These are phyloP conservation scores for Hypothenemus hampei DNA, from an alignment of 1,140 invertebrate species.

Conservation along the genomic window DNA sequence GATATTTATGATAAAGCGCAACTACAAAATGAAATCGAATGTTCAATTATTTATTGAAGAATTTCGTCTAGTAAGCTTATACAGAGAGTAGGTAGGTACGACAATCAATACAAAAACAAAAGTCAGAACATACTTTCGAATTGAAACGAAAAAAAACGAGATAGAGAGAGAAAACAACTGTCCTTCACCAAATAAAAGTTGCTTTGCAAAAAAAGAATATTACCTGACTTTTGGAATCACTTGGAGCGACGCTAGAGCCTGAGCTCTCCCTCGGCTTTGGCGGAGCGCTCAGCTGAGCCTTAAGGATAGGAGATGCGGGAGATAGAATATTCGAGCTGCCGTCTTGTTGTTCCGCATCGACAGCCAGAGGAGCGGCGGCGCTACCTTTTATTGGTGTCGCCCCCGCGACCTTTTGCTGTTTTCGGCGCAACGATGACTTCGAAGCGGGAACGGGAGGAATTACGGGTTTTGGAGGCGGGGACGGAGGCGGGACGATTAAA, in stretches of 20 bases:
- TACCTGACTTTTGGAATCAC: slow-evolving; percentile 59
- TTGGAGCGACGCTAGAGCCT: slow-evolving; percentile 41
- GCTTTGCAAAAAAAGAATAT: slow-evolving; percentile 40
- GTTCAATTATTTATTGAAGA: no score
- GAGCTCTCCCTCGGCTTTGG: slow-evolving; percentile 49
- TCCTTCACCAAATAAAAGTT: slow-evolving; percentile 13
- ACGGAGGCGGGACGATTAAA: slow-evolving; percentile 43
- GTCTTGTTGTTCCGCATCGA: slow-evolving; percentile 30
- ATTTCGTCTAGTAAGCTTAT: no score
- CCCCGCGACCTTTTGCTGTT: slow-evolving; percentile 2
- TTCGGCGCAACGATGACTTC: slow-evolving; percentile 13
- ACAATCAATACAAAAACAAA: no score
- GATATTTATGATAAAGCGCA: no score
- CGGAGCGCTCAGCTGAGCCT: slow-evolving; percentile 70
- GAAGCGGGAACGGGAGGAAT: slow-evolving; percentile 12
- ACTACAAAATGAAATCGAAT: no score
- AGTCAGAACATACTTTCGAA: no score
- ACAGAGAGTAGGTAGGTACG: no score
- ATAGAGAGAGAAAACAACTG: not conserved
- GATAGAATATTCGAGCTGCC: slow-evolving; percentile 45
- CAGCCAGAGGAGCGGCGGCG: slow-evolving; percentile 21
- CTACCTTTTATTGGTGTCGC: not conserved
- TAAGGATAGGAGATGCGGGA: slow-evolving; percentile 66
- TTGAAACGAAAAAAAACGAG: slow-evolving; percentile 24
- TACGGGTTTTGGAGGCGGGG: slow-evolving; percentile 25